A percentile compares a stretch with the other conserved stretches of the same genome.
Evolutionary conservation across 2,888 invertebrate genomes (phyloP).

Genomic region (Seira musarum): DNA sequence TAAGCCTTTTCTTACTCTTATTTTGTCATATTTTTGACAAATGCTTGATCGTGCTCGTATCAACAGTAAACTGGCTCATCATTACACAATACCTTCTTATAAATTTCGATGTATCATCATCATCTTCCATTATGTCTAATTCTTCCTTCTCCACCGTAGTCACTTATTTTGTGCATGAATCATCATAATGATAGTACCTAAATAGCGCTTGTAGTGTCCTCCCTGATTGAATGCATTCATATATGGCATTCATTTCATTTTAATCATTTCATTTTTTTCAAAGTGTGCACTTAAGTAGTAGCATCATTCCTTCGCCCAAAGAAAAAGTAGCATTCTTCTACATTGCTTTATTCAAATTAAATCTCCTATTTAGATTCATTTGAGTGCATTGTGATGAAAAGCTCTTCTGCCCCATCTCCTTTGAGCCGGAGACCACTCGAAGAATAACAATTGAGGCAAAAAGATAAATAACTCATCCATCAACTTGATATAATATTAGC

Average conservation of each 20-base stretch:
- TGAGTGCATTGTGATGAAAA: constrained; percentile 1
- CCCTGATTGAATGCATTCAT: constrained; percentile 9
- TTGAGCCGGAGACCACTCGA: not conserved
- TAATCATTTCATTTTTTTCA: not conserved
- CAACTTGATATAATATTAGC: too few species aligned
- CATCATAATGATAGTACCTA: not conserved
- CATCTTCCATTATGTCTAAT: constrained; percentile 46
- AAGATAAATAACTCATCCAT: constrained; percentile 16
- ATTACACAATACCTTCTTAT: constrained; percentile 42
- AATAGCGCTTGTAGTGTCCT: not conserved
- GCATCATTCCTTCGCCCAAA: constrained; percentile 9
- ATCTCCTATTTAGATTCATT: constrained; percentile 30
- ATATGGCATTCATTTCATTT: constrained; percentile 13
- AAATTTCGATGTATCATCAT: constrained; percentile 14
- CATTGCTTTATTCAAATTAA: constrained; percentile 36
- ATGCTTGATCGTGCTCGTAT: constrained; percentile 59
- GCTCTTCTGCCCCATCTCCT: constrained; percentile 3
- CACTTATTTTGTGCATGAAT: not conserved
- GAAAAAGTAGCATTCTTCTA: not conserved
- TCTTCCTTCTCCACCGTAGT: constrained; percentile 14
- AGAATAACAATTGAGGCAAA: constrained; percentile 6
- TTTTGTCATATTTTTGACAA: constrained; percentile 57
- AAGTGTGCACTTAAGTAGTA: constrained; percentile 26
- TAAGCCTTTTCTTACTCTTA: constrained; percentile 15
- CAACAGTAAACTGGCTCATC: constrained; percentile 54